Conservation (phyloP, 1,140 invertebrate species). For the Pogonus chalceus region DNA sequence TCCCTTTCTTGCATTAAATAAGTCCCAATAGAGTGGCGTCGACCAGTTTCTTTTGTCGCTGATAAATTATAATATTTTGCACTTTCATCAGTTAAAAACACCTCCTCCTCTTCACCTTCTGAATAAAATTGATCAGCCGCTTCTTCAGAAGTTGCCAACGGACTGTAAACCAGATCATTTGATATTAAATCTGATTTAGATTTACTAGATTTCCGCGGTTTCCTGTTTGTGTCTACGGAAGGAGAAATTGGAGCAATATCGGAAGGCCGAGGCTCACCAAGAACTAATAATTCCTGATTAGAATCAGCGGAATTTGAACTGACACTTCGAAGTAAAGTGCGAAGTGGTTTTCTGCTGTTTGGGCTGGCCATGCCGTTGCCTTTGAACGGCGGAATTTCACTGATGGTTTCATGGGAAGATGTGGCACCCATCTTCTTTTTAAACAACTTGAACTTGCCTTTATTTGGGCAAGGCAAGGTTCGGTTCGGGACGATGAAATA, state of each 20-base stretch:
- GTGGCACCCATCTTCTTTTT: constrained; percentile 4
- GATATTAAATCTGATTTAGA: constrained; percentile 28
- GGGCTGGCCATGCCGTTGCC: background rate
- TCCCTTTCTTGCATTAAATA: constrained; percentile 29
- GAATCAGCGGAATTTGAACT: constrained; percentile 43
- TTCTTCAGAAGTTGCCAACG: constrained; percentile 25
- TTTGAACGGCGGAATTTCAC: constrained; percentile 7
- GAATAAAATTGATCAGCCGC: constrained; percentile 14
- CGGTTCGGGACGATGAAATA: constrained; percentile 43
- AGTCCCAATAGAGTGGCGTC: constrained; percentile 45
- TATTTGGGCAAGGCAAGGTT: constrained; percentile 15
- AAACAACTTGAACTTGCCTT: background rate
- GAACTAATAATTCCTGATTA: constrained; percentile 41
- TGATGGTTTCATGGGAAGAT: constrained; percentile 15
- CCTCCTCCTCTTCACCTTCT: constrained; percentile 33
- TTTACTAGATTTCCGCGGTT: constrained; percentile 28
- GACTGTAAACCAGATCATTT: constrained; percentile 37
- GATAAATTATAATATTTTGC: constrained; percentile 42
- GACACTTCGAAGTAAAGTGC: constrained; percentile 38
- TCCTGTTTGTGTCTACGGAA: constrained; percentile 20
- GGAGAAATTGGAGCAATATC: constrained; percentile 45
- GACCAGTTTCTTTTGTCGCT: constrained; percentile 24
- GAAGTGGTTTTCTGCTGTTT: constrained; percentile 26
- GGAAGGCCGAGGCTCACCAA: constrained; percentile 44
- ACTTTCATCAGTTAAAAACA: constrained; percentile 36